Evolutionary conservation across 2,797 vertebrate genomes (phyloP), one percentile per base, ranked within the genome.

Genomic region (Sparidentex hasta): DNA sequence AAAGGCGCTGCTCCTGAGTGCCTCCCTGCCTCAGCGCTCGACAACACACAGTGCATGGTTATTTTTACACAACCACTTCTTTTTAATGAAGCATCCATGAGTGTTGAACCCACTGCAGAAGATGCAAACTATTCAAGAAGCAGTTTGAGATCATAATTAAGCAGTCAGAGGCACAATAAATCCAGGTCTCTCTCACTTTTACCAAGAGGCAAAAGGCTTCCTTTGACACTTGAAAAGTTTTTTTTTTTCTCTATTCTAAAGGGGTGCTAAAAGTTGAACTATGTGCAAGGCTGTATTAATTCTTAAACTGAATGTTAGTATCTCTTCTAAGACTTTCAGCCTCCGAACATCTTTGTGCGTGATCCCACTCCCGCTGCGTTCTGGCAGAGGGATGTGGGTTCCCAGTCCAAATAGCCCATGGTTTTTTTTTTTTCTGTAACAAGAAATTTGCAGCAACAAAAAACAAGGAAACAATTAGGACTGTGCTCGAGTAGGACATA

Each of bases 11-110:
- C 91, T 90, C 86, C 88, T 89, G 89, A 83, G 88, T 80, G 74
- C 76, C 71, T 87, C 80, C 74, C 67, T 91, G 80, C 79, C 85
- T 86, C 65, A 48, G 33, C 66, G 67, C 83, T 83, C 70, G n/a
- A 80, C 81, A 83, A 71, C 73, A 65, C 27, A 73, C 70, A 71
- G 73, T 61, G 74, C 72, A 77, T 16, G 8, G 82, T 86, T 93
- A 92, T 92, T 92, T 92, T 94, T 92, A 93, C 72, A 82, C 86
- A 74, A 66, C 11, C 17, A 62, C 85, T 76, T 85, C 52, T 88
- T 88, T 89, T 93, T 95, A 89, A 94, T 94, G 87, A 93, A 92
- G 87, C 79, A 66, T 81, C 66, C 72, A 65, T 81, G 87, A 87
- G 73, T 59, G 73, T 67, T 78, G 77, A 86, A 78, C 85, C 76